A percentile compares a stretch with the other conserved stretches of the same genome.
phyloP scores from a whole-genome alignment of 1,140 invertebrate species.

The Habropoda laboriosa region DNA sequence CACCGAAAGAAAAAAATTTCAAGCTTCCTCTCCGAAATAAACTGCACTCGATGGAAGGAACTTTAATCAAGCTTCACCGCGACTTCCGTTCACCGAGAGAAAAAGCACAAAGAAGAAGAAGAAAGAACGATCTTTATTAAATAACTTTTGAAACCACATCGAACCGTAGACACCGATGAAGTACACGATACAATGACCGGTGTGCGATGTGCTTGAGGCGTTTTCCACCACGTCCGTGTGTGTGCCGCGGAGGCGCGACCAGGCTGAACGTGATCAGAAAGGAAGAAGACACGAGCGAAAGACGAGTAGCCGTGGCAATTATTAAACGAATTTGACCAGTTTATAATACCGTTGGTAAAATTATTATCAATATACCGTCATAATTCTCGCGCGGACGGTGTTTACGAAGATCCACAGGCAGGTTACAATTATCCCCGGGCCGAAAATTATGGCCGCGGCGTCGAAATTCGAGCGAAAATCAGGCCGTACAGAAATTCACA shows the following conservation, averaged over 20 bases:
- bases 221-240: too few species aligned
- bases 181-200: too few species aligned
- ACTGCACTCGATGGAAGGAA: too few species aligned
- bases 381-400: background rate
- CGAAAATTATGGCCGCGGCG: background rate
- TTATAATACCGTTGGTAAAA: background rate
- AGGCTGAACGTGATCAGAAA: background rate
- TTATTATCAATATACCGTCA: background rate
- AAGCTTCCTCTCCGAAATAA: too few species aligned
- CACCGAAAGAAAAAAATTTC: too few species aligned
- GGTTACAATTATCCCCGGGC: background rate
- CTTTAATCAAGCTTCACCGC: constrained; percentile 7
- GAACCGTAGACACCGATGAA: background rate
- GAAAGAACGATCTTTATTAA: constrained; percentile 32
- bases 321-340: background rate
- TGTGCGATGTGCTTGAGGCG: too few species aligned
- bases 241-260: too few species aligned
- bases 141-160: constrained; percentile 32
- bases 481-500: background rate
- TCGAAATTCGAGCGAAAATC: background rate
- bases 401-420: background rate
- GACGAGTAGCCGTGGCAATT: background rate
- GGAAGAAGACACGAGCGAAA: fast-evolving
- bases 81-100: background rate
- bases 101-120: background rate